Evolutionary conservation across 2,888 invertebrate species (phyloP).

Genomic region (Dolichomitus sp.): DNA sequence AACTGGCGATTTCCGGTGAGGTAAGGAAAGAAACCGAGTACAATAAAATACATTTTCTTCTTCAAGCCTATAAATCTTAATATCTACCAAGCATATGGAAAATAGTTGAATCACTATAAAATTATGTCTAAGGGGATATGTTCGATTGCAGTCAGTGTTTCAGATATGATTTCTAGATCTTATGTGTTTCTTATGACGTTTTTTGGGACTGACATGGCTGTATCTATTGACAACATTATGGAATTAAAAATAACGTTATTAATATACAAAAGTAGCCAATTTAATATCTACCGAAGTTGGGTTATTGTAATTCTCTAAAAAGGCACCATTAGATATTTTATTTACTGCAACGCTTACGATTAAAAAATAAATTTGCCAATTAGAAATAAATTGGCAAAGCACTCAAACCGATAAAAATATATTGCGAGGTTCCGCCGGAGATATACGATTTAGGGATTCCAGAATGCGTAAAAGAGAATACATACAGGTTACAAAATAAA

Average conservation of each 20-base stretch:
- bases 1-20: no score
- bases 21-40: no score
- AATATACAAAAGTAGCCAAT: neutral
- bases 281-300: neutral
- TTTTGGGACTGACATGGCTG: no score
- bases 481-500: slow-evolving; percentile 21
- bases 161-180: no score
- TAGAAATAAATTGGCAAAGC: neutral
- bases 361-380: neutral
- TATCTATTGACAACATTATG: no score
- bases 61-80: no score
- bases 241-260: neutral
- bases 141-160: no score
- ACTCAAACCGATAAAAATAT: neutral
- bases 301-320: neutral
- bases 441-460: neutral
- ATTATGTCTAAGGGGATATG: no score
- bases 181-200: no score
- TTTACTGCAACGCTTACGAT: neutral
- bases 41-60: no score
- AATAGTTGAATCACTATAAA: no score
- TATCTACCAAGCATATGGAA: no score
- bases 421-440: neutral
- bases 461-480: slow-evolving; percentile 11
- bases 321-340: neutral